Evolutionary conservation across 92 coral and sea anemone species (phyloP), one percentile per base, ranked within the genome.

Genomic region (Palythoa heliodiscus): DNA sequence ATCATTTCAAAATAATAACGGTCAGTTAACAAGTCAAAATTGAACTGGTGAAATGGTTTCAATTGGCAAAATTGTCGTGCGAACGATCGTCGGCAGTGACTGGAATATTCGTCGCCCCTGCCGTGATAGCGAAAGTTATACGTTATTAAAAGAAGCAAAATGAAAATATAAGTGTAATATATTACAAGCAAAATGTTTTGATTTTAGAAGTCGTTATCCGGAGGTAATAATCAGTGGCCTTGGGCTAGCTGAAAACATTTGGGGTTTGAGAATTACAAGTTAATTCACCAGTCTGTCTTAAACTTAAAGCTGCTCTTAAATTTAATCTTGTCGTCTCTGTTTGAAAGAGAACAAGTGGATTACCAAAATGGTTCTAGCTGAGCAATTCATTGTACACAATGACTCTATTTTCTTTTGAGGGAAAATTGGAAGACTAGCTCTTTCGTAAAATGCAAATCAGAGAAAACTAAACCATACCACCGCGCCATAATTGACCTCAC

Each of bases 171-270:
- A 10, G 10, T 39, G 10, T 72, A 63, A 25, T 77, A 52, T 77
- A 14, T 53, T 54, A 24, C 12, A 24, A 22, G 50, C 66, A 17
- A 79, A 40, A 19, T 11, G 55, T 80, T 80, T 15, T 80, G 84
- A 63, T 61, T 64, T 43, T 9, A 24, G 19, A 80, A 40, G 64
- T 60, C 61, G 66, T 53, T 29, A 43, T 80, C 74, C 84, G 74
- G 84, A 64, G 24, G 60, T 11, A 43, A 80, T 67, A 11, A 66
- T 66, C 15, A 22, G 8, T 80, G 39, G 25, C 40, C 50, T 43
- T 13, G 72, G 73, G 47, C 84, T 38, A 14, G 43, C 55, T n/a
- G 39, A 13, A 61, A 40, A 24, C 60, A 25, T 37, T 24, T 15
- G 23, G 1, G 6, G 50, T 43, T 64, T 7, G 9, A 63, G 64